Evolutionary conservation across 1,140 invertebrate species (phyloP), one percentile per base, ranked within the genome.

Genomic region (Diabrotica undecimpunctata): DNA sequence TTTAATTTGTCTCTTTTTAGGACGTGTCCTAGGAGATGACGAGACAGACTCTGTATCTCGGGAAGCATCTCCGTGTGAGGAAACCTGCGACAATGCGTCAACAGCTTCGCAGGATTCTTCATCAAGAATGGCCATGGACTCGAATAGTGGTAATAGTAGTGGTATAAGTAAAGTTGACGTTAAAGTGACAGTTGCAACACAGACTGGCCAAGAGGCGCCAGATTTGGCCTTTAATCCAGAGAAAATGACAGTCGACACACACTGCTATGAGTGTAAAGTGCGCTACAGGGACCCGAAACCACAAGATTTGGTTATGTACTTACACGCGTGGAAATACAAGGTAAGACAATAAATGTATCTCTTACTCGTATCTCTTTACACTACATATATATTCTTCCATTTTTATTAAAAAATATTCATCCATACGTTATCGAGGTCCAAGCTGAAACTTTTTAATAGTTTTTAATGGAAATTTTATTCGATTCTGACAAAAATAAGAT

Each of bases 271-370:
- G 79, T 98, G 96, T 79, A 92, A 93, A 78, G 89, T 94, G 10
- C 85, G 92, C 59, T 97, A 94, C 80, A 82, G 90, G 64, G 95
- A 98, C 79, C 95, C 96, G 0, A 89, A 91, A 64, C 91, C 93
- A 0, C 87, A 90, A 66, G 93, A 97, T 77, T 83, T 98, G 12
- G 88, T 96, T 64, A 96, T 98, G 92, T 97, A 95, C 79, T 84
- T 98, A 11, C 96, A 98, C 80, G 95, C 95, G 12, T 93, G 94
- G 86, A 91, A 90, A 74, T 97, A 97, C 78, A 89, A 88, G 83
- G 91, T 87, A 72, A 75, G 62, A 54, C 8, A 46, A 46, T 46
- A 46, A 5, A n/a, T 25, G 4, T 25, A 4, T 25, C 4, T 25
- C 25, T 25, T 25, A 25, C 25, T 25, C n/a, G 25, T 25, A 4